Evolutionary conservation across 2,113 vertebrate species (phyloP).

Genomic region (Diglossa brunneiventris): DNA sequence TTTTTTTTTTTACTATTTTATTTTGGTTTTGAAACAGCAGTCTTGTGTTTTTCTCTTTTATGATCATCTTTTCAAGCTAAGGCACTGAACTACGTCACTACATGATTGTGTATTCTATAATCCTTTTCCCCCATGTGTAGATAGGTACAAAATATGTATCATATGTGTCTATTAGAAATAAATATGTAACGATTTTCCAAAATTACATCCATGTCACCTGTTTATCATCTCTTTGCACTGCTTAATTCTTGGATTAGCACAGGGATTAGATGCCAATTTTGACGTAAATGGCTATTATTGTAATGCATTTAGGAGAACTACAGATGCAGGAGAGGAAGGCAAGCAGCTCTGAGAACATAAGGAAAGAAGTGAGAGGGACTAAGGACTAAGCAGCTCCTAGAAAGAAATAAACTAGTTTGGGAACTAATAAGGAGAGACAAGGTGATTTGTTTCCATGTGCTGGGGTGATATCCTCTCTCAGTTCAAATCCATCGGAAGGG

Average conservation of each 20-base stretch:
- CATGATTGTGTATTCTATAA: neutral
- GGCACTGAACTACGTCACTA: neutral
- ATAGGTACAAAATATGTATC: accelerated
- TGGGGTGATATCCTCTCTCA: neutral
- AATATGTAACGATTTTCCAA: neutral
- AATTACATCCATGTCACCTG: accelerated
- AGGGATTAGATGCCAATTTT: neutral
- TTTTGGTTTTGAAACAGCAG: neutral
- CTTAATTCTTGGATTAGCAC: neutral
- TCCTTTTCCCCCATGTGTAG: accelerated
- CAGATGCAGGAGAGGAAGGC: neutral
- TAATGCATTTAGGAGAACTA: neutral
- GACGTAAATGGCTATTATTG: neutral
- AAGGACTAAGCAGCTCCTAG: neutral
- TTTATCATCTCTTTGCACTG: neutral
- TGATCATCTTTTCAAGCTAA: neutral
- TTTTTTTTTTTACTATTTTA: neutral
- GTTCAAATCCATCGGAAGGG: accelerated
- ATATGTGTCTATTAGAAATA: neutral
- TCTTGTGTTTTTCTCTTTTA: neutral
- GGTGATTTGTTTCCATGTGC: neutral
- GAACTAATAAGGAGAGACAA: neutral
- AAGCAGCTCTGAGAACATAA: neutral
- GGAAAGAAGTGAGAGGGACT: neutral
- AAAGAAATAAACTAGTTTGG: neutral